Evolutionary conservation across 2,888 invertebrate species (phyloP).

Genomic region (Chydorus sphaericus): DNA sequence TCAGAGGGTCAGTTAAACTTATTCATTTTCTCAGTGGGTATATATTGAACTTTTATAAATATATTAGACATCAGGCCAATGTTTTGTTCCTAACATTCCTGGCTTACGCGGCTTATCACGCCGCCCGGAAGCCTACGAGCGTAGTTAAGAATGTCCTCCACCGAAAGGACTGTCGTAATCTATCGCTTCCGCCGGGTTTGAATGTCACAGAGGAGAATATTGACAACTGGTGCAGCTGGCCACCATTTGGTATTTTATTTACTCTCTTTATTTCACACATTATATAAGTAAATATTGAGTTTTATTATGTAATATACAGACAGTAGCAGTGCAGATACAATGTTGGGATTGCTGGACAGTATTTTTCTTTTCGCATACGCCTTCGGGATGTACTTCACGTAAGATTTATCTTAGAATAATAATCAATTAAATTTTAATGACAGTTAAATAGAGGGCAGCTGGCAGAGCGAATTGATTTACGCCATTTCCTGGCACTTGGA

Average conservation of each 20-base stretch:
- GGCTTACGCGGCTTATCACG: conserved; percentile 78
- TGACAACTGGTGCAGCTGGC: conserved; percentile 66
- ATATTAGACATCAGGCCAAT: conserved; percentile 1
- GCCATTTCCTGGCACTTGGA: conserved; percentile 75
- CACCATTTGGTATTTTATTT: conserved; percentile 55
- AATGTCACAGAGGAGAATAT: conserved; percentile 18
- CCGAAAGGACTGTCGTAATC: conserved; percentile 56
- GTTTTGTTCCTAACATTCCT: conserved; percentile 69
- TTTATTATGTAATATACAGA: conserved; percentile 32
- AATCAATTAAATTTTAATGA: not conserved
- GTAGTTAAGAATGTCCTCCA: conserved; percentile 77
- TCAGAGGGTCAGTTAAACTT: no score
- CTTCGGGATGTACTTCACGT: conserved; percentile 73
- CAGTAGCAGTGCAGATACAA: conserved; percentile 49
- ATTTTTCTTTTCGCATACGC: conserved; percentile 87
- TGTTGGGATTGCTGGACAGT: conserved; percentile 77
- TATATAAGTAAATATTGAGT: not conserved
- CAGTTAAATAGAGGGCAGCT: conserved; percentile 48
- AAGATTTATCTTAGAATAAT: not conserved
- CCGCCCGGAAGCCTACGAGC: conserved; percentile 85
- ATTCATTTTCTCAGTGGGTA: no score
- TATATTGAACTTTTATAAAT: not conserved
- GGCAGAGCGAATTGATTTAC: conserved; percentile 77
- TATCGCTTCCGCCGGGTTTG: conserved; percentile 19
- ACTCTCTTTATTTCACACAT: not conserved